Conservation (phyloP, 2,888 invertebrate genomes). For the Pristionchus maxplancki region DNA sequence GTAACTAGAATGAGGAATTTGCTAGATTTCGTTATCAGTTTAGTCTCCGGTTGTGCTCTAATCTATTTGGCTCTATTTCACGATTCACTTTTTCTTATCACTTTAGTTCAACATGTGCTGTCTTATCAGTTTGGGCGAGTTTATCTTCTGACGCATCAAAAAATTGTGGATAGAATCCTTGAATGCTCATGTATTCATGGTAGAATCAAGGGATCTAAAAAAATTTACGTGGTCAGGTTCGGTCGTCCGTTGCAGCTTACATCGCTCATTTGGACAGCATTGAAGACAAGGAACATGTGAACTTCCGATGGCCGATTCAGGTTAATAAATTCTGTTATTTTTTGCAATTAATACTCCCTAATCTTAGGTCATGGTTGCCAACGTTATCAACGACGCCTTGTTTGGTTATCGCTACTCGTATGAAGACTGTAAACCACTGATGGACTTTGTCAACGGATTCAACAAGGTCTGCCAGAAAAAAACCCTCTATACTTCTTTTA, state of each 20-base stretch:
- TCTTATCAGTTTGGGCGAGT: not conserved
- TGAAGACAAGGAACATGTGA: not conserved
- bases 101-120: not conserved
- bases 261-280: not conserved
- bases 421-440: not conserved
- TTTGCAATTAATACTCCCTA: too few relatives aligned
- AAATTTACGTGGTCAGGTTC: not conserved
- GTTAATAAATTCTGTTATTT: not conserved
- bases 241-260: not conserved
- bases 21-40: not conserved
- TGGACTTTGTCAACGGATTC: not conserved
- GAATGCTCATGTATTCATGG: too few relatives aligned
- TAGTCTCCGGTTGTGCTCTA: not conserved
- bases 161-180: too few relatives aligned
- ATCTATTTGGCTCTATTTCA: not conserved
- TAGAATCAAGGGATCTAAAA: too few relatives aligned
- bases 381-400: not conserved
- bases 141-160: too few relatives aligned
- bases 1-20: not conserved
- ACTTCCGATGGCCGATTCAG: conserved; percentile 8
- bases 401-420: not conserved
- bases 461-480: not conserved
- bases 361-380: not conserved
- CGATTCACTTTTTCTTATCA: not conserved
- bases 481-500: too few relatives aligned